Evolutionary conservation across 2,888 invertebrate genomes (phyloP), one percentile per base, ranked within the genome.

Genomic region (Drosophila anomelani): DNA sequence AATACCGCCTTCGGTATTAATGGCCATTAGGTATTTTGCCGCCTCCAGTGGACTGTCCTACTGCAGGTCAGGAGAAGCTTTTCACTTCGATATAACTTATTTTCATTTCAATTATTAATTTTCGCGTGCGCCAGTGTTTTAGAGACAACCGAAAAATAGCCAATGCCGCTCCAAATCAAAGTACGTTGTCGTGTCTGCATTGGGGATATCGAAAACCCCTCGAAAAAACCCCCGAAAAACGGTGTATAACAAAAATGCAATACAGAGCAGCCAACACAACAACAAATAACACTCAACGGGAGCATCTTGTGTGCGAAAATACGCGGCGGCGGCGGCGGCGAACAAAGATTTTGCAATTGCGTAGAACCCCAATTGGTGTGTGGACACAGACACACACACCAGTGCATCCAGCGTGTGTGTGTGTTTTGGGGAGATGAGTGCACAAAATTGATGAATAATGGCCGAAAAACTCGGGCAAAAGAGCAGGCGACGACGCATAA

Each of bases 31-130:
- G 47, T 36, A 41, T 41, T 56, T 47, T 36, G 3, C 9, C 3
- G 10, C 10, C 15, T 39, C 4, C 12, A n/a, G 20, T n/a, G 47
- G 20, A 38, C 44, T 38, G 66, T 66, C 38, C 8, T 41, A 34
- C 44, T 56, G 64, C 68, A 76, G 75, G 77, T 80, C 49, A 73
- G 79, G 63, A 74, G 70, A 75, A 87, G 87, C 85, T 88, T 84
- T 88, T 44, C 79, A 75, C 76, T 77, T 77, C 77, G 73, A 81
- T 77, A 74, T 77, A 84, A 84, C 75, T 88, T 84, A 88, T 86
- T 88, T 84, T 88, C 82, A 41, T 81, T 83, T 86, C 73, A 80
- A 83, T 88, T 86, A 75, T 55, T 78, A 75, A 77, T 77, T 85
- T 77, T 53, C 67, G 63, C 72, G 75, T 63, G 58, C 54, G 36